Evolutionary conservation across 2,113 vertebrate species (phyloP), one percentile per base, ranked within the genome.

Genomic region (Colinus virginianus): DNA sequence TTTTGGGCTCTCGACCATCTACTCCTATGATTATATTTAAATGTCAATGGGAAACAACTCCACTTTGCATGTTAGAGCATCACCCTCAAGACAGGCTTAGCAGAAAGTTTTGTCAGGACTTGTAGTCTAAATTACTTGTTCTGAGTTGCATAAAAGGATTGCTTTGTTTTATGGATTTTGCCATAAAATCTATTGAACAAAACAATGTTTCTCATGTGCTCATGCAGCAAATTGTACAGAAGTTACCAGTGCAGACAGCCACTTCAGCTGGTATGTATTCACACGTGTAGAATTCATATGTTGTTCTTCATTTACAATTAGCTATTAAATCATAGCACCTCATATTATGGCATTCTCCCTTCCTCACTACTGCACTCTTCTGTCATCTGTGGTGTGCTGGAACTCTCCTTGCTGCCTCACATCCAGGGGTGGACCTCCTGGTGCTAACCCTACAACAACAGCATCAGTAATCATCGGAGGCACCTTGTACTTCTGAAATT

Each of bases 161-260:
- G 53, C 7, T 82, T 89, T 79, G 53, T 87, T 79, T 90, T 90
- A 93, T 89, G 51, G 81, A 95, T 96, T 95, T 96, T 94, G 14
- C 84, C 68, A 86, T 75, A 86, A 83, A 93, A 88, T 18, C 18
- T 93, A 81, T 76, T 58, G 92, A 96, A 92, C 66, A 58, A 86
- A 93, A 77, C n/a, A 15, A 61, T 40, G 49, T 5, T 75, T 58
- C 79, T 64, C 0, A 0, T 83, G 51, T 77, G 76, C 34, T 58
- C 68, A 63, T 68, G 92, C 38, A 74, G 64, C 9, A 87, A 36
- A 74, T 20, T 22, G 7, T 63, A n/a, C 6, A 42, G 55, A 78
- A 1, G 0, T 22, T 11, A 56, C 2, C 6, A 30, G 8, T 26
- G 59, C 0, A 81, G 43, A 82, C 87, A 59, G 25, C 34, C 25